Percentiles rank a stretch among this genome's conserved stretches.
These are phyloP conservation scores for Pseudochaenichthys georgianus DNA, from an alignment of 2,797 vertebrate genomes.

Conservation along the genomic window DNA sequence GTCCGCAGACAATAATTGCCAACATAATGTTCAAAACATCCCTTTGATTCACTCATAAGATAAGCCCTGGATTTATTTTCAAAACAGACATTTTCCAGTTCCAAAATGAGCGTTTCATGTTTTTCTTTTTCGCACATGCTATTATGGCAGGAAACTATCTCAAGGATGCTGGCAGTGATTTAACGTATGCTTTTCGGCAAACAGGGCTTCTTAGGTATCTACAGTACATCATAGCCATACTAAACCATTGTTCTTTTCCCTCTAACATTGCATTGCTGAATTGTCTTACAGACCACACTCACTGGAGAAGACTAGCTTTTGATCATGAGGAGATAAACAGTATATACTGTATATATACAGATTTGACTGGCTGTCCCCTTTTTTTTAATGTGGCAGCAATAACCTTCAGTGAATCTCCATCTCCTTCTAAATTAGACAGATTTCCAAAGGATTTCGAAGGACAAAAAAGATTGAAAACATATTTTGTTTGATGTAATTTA, in stretches of 20 bases:
- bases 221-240: slow-evolving; percentile 37
- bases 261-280: slow-evolving; percentile 28
- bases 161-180: slow-evolving; percentile 69
- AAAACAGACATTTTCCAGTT: slow-evolving; percentile 82
- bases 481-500: slow-evolving; percentile 11
- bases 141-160: slow-evolving; percentile 70
- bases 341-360: neutral
- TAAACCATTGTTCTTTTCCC: slow-evolving; percentile 46
- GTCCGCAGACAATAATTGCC: slow-evolving; percentile 75
- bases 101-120: slow-evolving; percentile 69
- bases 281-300: slow-evolving; percentile 33
- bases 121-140: slow-evolving; percentile 76
- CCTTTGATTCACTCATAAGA: slow-evolving; percentile 78
- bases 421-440: neutral
- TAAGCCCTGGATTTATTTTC: slow-evolving; percentile 75
- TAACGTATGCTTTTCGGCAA: slow-evolving; percentile 44
- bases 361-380: slow-evolving; percentile 32
- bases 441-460: slow-evolving; percentile 19
- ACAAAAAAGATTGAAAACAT: slow-evolving; percentile 1
- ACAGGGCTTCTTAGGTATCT: slow-evolving; percentile 29
- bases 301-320: slow-evolving; percentile 26
- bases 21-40: slow-evolving; percentile 77
- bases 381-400: neutral
- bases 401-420: slow-evolving; percentile 22
- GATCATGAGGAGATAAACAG: slow-evolving; percentile 24